These are phyloP conservation scores for Odontesthes bonariensis DNA, from an alignment of 2,113 vertebrate species.

Conservation along the genomic window DNA sequence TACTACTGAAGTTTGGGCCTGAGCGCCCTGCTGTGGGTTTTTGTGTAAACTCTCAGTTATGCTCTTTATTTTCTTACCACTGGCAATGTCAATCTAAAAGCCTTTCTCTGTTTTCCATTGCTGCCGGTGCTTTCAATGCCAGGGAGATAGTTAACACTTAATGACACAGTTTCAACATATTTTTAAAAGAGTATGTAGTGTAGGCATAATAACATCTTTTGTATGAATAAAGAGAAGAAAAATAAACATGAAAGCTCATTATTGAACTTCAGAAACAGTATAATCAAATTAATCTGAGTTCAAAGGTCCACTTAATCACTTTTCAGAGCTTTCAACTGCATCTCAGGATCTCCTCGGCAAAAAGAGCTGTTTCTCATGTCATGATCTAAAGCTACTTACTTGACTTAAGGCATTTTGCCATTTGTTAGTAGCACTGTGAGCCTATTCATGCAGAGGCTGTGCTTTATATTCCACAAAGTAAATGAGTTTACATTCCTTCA, in stretches of 20 bases:
- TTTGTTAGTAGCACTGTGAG: not conserved
- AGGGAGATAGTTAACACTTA: constrained; percentile 32
- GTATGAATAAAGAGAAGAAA: not conserved
- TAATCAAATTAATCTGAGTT: not conserved
- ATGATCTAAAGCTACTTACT: constrained; percentile 2
- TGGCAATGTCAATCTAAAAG: constrained; percentile 59
- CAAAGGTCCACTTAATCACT: not conserved
- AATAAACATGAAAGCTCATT: constrained; percentile 6
- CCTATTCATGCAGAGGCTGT: not conserved
- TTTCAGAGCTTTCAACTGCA: constrained; percentile 3
- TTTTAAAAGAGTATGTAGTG: constrained; percentile 9
- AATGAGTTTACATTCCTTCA: constrained; percentile 23
- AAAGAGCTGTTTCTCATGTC: not conserved
- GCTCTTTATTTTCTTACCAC: constrained; percentile 87
- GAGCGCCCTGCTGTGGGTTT: constrained; percentile 90
- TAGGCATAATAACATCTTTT: not conserved
- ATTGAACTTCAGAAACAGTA: not conserved
- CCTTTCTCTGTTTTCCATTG: constrained; percentile 77
- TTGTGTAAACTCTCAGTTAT: constrained; percentile 88
- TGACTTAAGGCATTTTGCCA: not conserved
- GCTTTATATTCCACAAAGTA: not conserved
- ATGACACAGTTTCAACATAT: constrained; percentile 23
- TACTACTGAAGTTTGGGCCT: constrained; percentile 89
- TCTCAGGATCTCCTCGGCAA: not conserved
- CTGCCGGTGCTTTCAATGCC: constrained; percentile 57